Base-by-base conservation (phyloP, 92 coral and sea anemone genomes). In the Chrysogorgia sp. region DNA sequence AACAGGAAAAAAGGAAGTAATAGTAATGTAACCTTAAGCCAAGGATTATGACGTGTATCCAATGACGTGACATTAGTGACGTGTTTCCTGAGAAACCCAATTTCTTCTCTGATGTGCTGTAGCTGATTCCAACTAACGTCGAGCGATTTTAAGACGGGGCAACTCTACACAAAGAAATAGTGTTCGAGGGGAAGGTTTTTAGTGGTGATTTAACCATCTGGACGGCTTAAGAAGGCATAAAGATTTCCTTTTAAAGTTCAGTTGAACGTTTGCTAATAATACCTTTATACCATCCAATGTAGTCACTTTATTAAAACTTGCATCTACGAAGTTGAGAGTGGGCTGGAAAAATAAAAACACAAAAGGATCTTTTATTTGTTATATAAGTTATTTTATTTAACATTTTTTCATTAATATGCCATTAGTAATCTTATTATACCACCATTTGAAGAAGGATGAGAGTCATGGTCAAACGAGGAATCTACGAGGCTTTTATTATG, bases 211-310 rank as follows among this genome's bases (percentile, higher is more conserved):
- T 48, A 48, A 14, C 2, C 56, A 48, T 22, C 2, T 48, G 21
- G 19, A 48, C n/a, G 56, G 0, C 19, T 48, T 1, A 48, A 22
- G 2, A 6, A 48, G 21, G 15, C 56, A 48, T 14, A 48, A 17
- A 48, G 15, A 48, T 48, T 48, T 48, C 56, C 21, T 22, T 14
- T 22, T 48, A 1, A 22, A 2, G 19, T 48, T 1, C 21, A 1
- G 21, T 48, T 14, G 6, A 48, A 17, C 21, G 15, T 22, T 14
- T 22, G n/a, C n/a, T 0, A 59, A 33, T 10, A 59, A 9, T 59
- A 92, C 96, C 96, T 92, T 92, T 33, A 93, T 35, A 10, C 98
- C 98, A 12, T 93, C 98, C 77, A 93, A 70, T 19, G 92, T 93
- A 32, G 96, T 86, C n/a, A 93, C 61, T 56, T 89, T 91, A 74